phyloP scores from a whole-genome alignment of 2,888 invertebrate species.

The Lasioglossum malachurum region DNA sequence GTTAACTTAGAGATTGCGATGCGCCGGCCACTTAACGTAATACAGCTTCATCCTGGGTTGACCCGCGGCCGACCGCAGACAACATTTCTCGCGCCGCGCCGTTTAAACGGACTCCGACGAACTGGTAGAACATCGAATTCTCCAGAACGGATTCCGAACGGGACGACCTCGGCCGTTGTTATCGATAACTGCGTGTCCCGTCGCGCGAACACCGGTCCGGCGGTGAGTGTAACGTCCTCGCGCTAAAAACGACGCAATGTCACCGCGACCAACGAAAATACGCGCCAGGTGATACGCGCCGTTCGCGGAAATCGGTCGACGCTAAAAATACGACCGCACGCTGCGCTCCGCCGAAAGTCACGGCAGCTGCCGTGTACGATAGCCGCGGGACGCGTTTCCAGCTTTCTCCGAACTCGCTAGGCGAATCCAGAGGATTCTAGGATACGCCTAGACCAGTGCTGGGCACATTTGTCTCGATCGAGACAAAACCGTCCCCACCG shows the following conservation, averaged over 20 bases:
- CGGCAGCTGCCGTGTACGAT: constrained; percentile 38
- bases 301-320: constrained; percentile 76
- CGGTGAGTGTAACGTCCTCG: constrained; percentile 74
- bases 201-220: not conserved
- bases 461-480: too few species aligned
- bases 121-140: not conserved
- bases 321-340: constrained; percentile 74
- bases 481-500: too few species aligned
- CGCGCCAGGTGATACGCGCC: constrained; percentile 74
- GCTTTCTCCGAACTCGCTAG: not conserved
- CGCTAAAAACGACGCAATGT: constrained; percentile 78
- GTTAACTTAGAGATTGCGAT: constrained; percentile 34
- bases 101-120: constrained; percentile 15
- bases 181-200: not conserved
- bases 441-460: too few species aligned
- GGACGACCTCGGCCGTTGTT: not conserved
- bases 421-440: too few species aligned
- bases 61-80: not conserved
- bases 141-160: not conserved
- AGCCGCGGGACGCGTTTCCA: constrained; percentile 3
- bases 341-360: constrained; percentile 41
- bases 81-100: not conserved
- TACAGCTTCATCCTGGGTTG: not conserved
- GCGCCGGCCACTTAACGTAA: constrained; percentile 4
- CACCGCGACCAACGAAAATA: constrained; percentile 75